Conservation (phyloP, 2,888 invertebrate genomes). For the Drymonia ruficornis region DNA sequence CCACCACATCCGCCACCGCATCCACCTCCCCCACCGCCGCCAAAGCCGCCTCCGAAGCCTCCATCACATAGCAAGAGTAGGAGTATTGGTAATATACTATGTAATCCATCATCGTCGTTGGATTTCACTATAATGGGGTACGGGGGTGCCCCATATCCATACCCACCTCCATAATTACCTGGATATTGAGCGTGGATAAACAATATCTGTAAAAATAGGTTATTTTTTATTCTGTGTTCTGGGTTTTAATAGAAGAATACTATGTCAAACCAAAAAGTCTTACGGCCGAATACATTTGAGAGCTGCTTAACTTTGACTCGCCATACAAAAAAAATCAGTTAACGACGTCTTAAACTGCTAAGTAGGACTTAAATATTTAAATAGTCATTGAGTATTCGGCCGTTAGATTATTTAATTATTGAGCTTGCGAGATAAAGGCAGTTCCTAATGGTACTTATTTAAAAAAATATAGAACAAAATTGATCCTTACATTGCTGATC, state of each 20-base stretch:
- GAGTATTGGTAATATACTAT: constrained; percentile 52
- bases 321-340: no score
- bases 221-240: constrained; percentile 3
- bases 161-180: constrained; percentile 34
- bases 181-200: constrained; percentile 50
- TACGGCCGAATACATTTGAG: no score
- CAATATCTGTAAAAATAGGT: constrained; percentile 40
- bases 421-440: no score
- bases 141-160: constrained; percentile 40
- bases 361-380: no score
- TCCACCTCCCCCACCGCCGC: constrained; percentile 34
- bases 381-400: no score
- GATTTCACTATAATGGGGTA: constrained; percentile 53
- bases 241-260: no score
- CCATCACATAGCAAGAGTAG: constrained; percentile 53
- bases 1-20: constrained; percentile 35
- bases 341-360: no score
- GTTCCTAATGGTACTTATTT: no score
- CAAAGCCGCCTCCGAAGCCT: constrained; percentile 33
- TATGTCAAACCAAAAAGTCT: no score
- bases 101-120: constrained; percentile 48
- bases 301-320: no score
- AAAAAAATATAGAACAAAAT: not conserved
- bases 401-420: no score
- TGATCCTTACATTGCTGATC: constrained; percentile 53